These are phyloP conservation scores for Muscicapa adusta DNA, from an alignment of 2,113 vertebrate genomes.

Conservation along the genomic window DNA sequence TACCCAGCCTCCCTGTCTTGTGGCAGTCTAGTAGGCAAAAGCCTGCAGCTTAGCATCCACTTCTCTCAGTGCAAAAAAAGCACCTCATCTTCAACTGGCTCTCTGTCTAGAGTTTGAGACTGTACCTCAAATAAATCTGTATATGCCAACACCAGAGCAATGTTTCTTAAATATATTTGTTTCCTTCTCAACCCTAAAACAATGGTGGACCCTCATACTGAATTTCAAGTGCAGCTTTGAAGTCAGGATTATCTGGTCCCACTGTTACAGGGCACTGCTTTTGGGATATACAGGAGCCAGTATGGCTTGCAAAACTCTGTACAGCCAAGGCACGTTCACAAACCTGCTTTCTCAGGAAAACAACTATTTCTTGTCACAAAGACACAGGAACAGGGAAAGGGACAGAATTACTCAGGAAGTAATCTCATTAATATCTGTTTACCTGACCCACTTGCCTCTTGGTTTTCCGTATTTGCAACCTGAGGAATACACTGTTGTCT, in stretches of 20 bases:
- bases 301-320: background rate
- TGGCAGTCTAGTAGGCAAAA: background rate
- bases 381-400: background rate
- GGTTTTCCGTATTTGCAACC: background rate
- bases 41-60: background rate
- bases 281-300: too few species aligned
- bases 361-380: background rate
- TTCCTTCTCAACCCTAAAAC: background rate
- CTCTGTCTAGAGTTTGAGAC: background rate
- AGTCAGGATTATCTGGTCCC: background rate
- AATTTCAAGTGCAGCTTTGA: background rate
- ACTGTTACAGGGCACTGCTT: background rate
- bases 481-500: background rate
- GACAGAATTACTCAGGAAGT: background rate
- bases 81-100: background rate
- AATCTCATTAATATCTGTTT: background rate
- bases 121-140: background rate
- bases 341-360: background rate
- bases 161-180: background rate
- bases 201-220: background rate
- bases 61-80: background rate
- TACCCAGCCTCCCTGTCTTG: background rate
- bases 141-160: background rate
- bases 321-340: background rate
- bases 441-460: background rate